Evolutionary conservation across 35 echinoderm and acorn worm species (phyloP).

Genomic region (Amphiura filiformis): DNA sequence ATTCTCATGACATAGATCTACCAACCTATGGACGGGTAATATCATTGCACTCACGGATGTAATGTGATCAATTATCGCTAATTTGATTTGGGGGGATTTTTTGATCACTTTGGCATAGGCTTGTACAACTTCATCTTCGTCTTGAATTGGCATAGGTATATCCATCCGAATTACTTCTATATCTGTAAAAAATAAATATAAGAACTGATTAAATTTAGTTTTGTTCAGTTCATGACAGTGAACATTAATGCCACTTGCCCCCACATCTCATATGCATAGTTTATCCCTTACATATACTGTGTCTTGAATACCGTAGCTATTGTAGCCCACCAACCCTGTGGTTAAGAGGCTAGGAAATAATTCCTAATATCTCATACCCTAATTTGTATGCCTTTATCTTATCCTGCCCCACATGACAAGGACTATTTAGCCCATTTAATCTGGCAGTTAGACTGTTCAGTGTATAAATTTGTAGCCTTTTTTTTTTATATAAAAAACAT

Average conservation of each 20-base stretch:
- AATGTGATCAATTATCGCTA: conserved; percentile 75
- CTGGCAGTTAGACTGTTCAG: not conserved
- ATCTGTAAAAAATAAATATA: conserved; percentile 13
- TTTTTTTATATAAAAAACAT: not conserved
- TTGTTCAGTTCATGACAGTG: not conserved
- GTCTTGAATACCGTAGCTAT: no score
- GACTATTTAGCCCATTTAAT: not conserved
- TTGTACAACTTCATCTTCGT: conserved; percentile 56
- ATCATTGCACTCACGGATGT: conserved; percentile 52
- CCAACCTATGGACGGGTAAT: conserved; percentile 57
- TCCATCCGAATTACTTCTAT: conserved; percentile 45
- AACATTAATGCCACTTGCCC: no score
- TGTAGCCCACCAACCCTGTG: no score
- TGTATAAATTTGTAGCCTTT: not conserved
- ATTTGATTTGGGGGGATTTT: conserved; percentile 63
- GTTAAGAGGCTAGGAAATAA: no score
- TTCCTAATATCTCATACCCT: no score
- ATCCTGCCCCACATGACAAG: no score
- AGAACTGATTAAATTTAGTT: not conserved
- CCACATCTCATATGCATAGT: no score
- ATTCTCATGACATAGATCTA: conserved; percentile 55
- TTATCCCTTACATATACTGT: no score
- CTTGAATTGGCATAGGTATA: conserved; percentile 52
- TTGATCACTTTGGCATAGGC: conserved; percentile 29
- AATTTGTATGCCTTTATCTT: no score